Conservation (phyloP, 2,797 vertebrate genomes). For the Fistularia commersonii region DNA sequence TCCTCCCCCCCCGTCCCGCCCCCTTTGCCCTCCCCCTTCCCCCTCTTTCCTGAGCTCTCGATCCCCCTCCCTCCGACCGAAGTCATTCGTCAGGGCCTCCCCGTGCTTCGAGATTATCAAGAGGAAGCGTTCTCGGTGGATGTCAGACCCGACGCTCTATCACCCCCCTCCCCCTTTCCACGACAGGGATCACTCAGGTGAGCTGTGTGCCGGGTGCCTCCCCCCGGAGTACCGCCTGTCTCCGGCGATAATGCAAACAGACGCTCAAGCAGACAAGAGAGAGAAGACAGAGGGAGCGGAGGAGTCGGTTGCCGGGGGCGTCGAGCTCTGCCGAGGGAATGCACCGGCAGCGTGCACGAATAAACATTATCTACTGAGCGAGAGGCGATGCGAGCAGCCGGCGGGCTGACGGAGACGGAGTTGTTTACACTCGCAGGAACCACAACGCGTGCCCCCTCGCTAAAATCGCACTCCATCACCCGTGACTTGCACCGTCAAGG, state of each 20-base stretch:
- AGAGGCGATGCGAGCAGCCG: constrained; percentile 48
- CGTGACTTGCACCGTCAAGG: constrained; percentile 42
- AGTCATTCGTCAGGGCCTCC: constrained; percentile 19
- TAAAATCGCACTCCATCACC: constrained; percentile 35
- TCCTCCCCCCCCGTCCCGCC: constrained; percentile 7
- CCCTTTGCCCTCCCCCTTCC: background rate
- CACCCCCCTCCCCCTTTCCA: constrained; percentile 7
- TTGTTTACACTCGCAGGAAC: constrained; percentile 63
- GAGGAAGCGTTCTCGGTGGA: constrained; percentile 24
- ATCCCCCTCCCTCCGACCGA: constrained; percentile 12
- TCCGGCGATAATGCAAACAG: constrained; percentile 36
- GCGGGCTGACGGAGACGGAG: constrained; percentile 52
- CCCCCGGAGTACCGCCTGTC: constrained; percentile 29
- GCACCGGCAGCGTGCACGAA: constrained; percentile 41
- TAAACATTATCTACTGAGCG: constrained; percentile 68
- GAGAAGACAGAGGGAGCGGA: constrained; percentile 25
- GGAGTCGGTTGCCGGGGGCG: constrained; percentile 42
- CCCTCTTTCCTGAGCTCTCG: background rate
- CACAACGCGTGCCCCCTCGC: constrained; percentile 18
- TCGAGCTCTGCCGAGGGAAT: constrained; percentile 36
- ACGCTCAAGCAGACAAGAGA: constrained; percentile 18
- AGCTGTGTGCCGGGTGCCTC: constrained; percentile 35
- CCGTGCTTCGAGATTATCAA: constrained; percentile 30
- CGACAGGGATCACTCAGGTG: constrained; percentile 45
- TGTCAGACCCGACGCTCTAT: background rate